phyloP scores from a whole-genome alignment of 2,797 vertebrate genomes.

The Astyanax mexicanus region DNA sequence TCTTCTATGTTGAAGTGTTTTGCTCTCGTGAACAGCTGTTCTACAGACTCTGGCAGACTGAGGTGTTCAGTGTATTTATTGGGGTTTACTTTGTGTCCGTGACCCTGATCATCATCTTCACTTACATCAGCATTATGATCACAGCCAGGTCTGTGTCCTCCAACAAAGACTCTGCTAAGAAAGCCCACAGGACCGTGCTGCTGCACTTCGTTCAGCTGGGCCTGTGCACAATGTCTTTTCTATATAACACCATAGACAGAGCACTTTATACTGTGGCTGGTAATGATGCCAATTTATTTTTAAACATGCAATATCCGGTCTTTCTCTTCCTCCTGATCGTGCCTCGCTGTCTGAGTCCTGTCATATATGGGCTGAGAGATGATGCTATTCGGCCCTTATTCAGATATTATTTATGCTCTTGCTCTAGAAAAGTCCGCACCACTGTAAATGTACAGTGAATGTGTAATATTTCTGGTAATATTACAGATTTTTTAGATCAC shows the following conservation, averaged over 20 bases:
- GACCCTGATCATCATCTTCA: conserved; percentile 34
- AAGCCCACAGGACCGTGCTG: conserved; percentile 52
- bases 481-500: background rate
- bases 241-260: conserved; percentile 32
- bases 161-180: conserved; percentile 48
- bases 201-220: conserved; percentile 57
- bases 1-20: background rate
- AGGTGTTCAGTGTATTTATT: conserved; percentile 30
- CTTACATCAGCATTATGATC: conserved; percentile 52
- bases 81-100: conserved; percentile 43
- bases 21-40: conserved; percentile 22
- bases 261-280: background rate
- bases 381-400: conserved; percentile 37
- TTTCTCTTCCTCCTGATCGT: conserved; percentile 36
- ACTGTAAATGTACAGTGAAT: background rate
- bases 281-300: background rate
- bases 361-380: conserved; percentile 55
- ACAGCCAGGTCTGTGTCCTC: conserved; percentile 51
- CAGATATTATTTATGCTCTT: conserved; percentile 20
- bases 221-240: conserved; percentile 52
- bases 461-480: no score
- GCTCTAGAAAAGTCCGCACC: background rate
- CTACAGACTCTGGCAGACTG: conserved; percentile 34
- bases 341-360: conserved; percentile 46
- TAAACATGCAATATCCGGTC: background rate